Base-by-base conservation (phyloP, 2,113 vertebrate genomes). In the Callospermophilus lateralis region DNA sequence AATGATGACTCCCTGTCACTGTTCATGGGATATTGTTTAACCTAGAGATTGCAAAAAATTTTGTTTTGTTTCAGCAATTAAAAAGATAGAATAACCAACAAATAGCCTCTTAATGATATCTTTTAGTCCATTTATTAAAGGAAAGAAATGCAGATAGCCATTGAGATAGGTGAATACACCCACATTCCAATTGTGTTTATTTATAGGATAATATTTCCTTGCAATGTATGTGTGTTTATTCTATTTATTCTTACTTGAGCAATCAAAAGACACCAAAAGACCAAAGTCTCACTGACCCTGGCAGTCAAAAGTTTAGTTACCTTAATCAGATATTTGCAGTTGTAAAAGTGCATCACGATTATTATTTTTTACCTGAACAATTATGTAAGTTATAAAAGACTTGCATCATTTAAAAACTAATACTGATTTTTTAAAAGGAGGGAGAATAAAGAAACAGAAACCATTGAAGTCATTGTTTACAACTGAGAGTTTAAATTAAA, bases 331-430 rank as follows among this genome's bases (percentile, higher is more conserved):
- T 98, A 90, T 95, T 98, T 97, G 92, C 63, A 42, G 70, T 68
- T 96, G 88, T 93, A 94, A 87, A 91, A 93, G 73, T 96, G 94
- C 65, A 95, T 97, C 8, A 32, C 97, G 95, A 97, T 58, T 93
- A 90, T 58, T 92, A 95, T 81, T 95, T 96, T 97, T 98, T 98
- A 97, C 86, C 92, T 91, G 73, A 98, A 97, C 89, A 97, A 77
- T 93, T 97, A 85, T 96, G 48, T 97, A 97, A 98, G 74, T 91
- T 32, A 19, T 97, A 94, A 97, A 89, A 96, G 89, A 78, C 84
- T 97, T 96, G 92, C 74, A 93, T 67, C 86, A 95, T 96, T 98
- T 97, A 97, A 98, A 98, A 98, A 97, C 89, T 97, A 89, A 95
- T 98, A 93, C 72, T 85, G 74, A 37, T 96, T 80, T 87, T 90